Conservation (phyloP, 1,140 invertebrate species). For the Oryzaephilus surinamensis region DNA sequence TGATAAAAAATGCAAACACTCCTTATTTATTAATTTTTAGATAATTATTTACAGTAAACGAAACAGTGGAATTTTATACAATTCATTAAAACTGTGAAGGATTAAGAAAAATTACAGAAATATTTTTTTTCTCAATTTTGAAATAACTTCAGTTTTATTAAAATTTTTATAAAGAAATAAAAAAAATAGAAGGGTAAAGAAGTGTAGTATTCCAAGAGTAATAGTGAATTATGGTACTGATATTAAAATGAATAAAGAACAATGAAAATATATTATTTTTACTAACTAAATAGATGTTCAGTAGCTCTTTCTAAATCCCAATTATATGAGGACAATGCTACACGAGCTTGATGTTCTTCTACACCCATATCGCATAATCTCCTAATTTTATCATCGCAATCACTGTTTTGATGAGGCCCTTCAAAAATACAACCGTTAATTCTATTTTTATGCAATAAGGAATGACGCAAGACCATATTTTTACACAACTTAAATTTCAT, state of each 20-base stretch:
- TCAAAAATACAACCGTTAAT: constrained; percentile 19
- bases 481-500: too few species aligned
- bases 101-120: too few species aligned
- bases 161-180: too few species aligned
- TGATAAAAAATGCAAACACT: constrained; percentile 11
- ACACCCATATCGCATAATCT: constrained; percentile 81
- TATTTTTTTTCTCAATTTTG: too few species aligned
- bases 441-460: not conserved
- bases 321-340: constrained; percentile 76
- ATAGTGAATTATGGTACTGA: too few species aligned
- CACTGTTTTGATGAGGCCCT: constrained; percentile 60
- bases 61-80: too few species aligned
- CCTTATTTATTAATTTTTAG: constrained; percentile 6
- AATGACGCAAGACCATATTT: too few species aligned
- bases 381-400: constrained; percentile 74
- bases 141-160: too few species aligned
- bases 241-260: not conserved
- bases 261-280: constrained; percentile 10
- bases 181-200: too few species aligned
- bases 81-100: too few species aligned
- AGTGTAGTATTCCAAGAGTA: too few species aligned
- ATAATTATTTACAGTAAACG: too few species aligned
- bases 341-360: constrained; percentile 68
- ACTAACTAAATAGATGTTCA: constrained; percentile 82
- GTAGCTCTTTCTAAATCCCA: constrained; percentile 85